Evolutionary conservation across 2,113 vertebrate genomes (phyloP), one percentile per base, ranked within the genome.

Genomic region (Columba livia): DNA sequence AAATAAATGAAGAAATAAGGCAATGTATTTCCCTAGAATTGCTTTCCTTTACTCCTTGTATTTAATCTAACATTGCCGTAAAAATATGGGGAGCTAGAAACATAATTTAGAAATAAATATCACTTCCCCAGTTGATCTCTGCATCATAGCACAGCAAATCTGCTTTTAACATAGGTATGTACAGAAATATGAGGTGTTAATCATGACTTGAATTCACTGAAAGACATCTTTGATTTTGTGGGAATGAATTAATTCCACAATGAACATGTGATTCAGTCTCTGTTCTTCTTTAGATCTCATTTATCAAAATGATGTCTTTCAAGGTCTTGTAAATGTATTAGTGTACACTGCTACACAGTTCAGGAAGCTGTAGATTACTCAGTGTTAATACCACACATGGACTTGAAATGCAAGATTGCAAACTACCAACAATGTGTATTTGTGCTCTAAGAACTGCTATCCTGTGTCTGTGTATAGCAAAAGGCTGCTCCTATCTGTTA

Each of bases 391-490:
- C 42, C 47, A 61, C 21, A 15, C 23, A 8, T 10, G 12, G 26
- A n/a, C 32, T 40, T 61, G 28, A 40, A 50, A 12, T 62, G 11
- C 0, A 0, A 67, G 34, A 38, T 11, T 25, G 25, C 54, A 61
- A 86, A 84, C 54, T 47, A 80, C 4, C 7, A 5, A 15, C 5
- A 48, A 10, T 20, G 11, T 4, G 2, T 53, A 21, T 51, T 80
- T 36, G 16, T 84, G 15, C 14, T 69, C 7, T 48, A 5, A 56
- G 66, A 21, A 51, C 34, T 36, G 29, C 13, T 23, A 2, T 44
- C 9, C 23, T 80, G 20, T 61, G 10, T 32, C 24, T 25, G 7
- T 70, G 23, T 51, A 6, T 6, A 48, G 54, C 53, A 19, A 73
- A 73, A 53, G 32, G 13, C 17, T 75, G 7, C 25, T 79, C 56